A percentile compares a stretch with the other conserved stretches of the same genome.
Evolutionary conservation across 2,113 vertebrate genomes (phyloP).

Genomic region (Cichladusa arquata): DNA sequence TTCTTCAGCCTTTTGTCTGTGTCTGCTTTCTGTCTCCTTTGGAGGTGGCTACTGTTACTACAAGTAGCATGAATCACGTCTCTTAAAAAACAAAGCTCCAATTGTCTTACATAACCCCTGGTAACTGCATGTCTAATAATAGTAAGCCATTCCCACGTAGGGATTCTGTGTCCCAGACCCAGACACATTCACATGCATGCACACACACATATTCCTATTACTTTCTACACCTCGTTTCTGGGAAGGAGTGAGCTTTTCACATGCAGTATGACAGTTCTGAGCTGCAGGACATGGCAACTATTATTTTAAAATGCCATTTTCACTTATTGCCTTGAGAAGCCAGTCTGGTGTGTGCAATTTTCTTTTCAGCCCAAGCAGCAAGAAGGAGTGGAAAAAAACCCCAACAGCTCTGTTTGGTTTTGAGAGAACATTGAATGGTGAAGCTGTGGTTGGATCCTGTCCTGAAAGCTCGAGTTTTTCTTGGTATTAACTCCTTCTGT

Average conservation of each 20-base stretch:
- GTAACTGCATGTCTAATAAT: conserved; percentile 79
- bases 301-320: conserved; percentile 35
- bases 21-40: conserved; percentile 78
- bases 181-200: not conserved
- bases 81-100: conserved; percentile 81
- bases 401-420: not conserved
- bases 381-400: not conserved
- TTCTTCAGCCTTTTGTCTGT: conserved; percentile 76
- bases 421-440: not conserved
- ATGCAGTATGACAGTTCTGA: not conserved
- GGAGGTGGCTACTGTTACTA: conserved; percentile 80
- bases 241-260: conserved; percentile 47
- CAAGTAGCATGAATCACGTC: conserved; percentile 78
- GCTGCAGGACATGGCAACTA: not conserved
- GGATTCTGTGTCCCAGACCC: conserved; percentile 65
- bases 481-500: not conserved
- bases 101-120: conserved; percentile 79
- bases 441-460: not conserved
- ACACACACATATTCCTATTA: not conserved
- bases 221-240: conserved; percentile 9
- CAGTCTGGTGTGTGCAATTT: not conserved
- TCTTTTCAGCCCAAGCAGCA: not conserved
- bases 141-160: conserved; percentile 81
- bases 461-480: not conserved
- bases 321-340: conserved; percentile 6